Evolutionary conservation across 2,113 vertebrate species (phyloP).

Genomic region (Marmota flaviventris): DNA sequence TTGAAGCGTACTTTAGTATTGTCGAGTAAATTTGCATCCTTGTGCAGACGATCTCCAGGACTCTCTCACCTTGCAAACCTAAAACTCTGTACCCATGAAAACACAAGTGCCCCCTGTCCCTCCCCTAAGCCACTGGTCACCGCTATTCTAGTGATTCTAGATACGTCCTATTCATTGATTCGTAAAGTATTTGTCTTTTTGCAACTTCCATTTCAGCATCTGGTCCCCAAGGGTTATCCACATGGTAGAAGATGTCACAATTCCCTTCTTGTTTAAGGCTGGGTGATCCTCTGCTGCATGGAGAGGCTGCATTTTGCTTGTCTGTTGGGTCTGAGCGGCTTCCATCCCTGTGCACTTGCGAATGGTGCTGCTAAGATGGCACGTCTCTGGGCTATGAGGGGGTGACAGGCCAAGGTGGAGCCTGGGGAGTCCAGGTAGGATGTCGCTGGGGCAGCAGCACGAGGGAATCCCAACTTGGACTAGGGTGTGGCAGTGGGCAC

Average conservation of each 20-base stretch:
- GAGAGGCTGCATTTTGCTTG: not conserved
- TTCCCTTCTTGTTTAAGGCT: not conserved
- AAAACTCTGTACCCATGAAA: not conserved
- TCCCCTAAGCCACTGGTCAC: not conserved
- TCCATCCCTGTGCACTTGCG: not conserved
- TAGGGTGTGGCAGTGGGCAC: not conserved
- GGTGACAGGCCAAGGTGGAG: not conserved
- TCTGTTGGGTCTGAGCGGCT: too few species aligned
- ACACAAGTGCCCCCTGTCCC: not conserved
- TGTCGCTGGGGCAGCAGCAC: accelerated
- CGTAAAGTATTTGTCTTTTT: not conserved
- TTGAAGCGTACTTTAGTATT: not conserved
- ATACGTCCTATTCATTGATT: not conserved
- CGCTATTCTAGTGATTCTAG: not conserved
- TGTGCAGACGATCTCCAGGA: not conserved
- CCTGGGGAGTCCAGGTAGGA: not conserved
- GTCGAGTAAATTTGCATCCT: not conserved
- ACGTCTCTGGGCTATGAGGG: not conserved
- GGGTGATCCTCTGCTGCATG: not conserved
- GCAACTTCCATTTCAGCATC: not conserved
- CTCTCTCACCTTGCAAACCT: not conserved
- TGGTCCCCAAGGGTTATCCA: not conserved
- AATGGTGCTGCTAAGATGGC: not conserved
- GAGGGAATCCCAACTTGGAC: not conserved
- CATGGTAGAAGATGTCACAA: not conserved